Conservation (phyloP, 35 echinoderm and acorn worm genomes). For the Apostichopus japonicus region DNA sequence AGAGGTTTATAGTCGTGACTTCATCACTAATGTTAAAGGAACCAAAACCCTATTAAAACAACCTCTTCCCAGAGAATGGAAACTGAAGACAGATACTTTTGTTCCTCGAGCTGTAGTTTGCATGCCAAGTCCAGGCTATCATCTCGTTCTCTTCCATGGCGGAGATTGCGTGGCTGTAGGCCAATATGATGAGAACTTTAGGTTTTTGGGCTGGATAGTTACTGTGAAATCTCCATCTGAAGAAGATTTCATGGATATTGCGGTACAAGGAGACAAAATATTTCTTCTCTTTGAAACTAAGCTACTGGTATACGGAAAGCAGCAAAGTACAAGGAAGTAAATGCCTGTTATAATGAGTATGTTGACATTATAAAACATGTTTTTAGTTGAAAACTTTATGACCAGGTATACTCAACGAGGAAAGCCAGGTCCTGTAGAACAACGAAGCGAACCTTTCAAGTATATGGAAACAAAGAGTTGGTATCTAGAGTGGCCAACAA, state of each 20-base stretch:
- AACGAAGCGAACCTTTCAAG: too few species aligned
- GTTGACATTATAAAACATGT: neutral
- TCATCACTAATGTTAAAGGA: neutral
- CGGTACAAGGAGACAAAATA: neutral
- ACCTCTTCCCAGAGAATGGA: neutral
- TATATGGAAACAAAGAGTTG: too few species aligned
- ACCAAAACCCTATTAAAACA: neutral
- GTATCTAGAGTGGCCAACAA: too few species aligned
- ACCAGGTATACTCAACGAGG: neutral
- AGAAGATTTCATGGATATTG: neutral
- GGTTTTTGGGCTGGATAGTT: neutral
- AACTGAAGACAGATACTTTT: neutral
- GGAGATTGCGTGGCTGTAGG: neutral
- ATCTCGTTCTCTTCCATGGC: neutral
- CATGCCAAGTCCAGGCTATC: neutral
- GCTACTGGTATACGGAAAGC: neutral
- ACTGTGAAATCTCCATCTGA: neutral
- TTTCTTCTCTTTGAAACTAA: conserved; percentile 3
- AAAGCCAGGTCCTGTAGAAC: too few species aligned
- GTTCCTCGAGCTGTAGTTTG: neutral
- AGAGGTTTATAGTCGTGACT: neutral
- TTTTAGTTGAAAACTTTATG: neutral
- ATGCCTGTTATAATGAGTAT: neutral
- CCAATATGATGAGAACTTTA: neutral
- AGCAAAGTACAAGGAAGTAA: neutral